Conservation (phyloP, 2,113 vertebrate genomes). For the Tinamus guttatus region DNA sequence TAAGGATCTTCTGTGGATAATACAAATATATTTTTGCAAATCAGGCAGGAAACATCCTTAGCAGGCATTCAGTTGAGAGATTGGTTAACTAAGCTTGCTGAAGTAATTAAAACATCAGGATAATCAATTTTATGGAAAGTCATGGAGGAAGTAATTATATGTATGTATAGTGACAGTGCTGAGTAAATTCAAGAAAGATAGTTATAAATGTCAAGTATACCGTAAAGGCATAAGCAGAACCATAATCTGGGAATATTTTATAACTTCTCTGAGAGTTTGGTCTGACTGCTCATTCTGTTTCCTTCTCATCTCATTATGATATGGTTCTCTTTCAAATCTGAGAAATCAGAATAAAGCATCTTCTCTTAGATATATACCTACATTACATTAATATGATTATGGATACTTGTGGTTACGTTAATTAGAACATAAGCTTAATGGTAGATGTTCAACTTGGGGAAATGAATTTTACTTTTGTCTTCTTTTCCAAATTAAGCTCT, state of each 20-base stretch:
- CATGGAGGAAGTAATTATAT: neutral
- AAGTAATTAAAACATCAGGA: neutral
- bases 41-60: neutral
- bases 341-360: neutral
- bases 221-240: neutral
- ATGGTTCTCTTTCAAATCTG: neutral
- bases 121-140: neutral
- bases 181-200: neutral
- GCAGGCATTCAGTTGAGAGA: neutral
- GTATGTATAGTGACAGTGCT: accelerated
- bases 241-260: neutral
- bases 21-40: neutral
- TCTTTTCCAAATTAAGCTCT: neutral
- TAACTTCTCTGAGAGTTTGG: neutral
- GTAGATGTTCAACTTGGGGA: neutral
- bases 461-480: neutral
- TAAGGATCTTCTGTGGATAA: neutral
- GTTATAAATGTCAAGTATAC: neutral
- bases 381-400: neutral
- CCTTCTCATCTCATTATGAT: neutral
- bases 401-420: neutral
- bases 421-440: neutral
- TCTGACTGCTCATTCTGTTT: neutral
- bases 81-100: neutral
- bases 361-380: neutral